Conservation (phyloP, 2,113 vertebrate genomes). For the Acrocephalus arundinaceus region DNA sequence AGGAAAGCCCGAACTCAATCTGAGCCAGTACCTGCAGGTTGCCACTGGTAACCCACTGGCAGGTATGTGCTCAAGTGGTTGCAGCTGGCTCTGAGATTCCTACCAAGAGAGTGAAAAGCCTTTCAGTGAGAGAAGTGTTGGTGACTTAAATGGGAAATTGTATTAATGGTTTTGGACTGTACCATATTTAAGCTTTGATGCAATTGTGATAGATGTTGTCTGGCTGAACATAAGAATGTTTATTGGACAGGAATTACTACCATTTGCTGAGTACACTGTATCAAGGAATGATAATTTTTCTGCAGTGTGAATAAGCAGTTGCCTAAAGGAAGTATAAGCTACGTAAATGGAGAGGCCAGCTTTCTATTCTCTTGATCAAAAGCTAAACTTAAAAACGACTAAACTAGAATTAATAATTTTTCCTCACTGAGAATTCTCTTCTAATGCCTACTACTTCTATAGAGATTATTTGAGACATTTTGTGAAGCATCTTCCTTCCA, state of each 20-base stretch:
- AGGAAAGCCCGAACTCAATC: too few relatives aligned
- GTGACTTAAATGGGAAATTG: rapidly evolving
- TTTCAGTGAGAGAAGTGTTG: neutral
- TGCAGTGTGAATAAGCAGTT: neutral
- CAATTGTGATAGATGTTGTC: rapidly evolving
- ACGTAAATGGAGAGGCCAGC: rapidly evolving
- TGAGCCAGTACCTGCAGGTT: rapidly evolving
- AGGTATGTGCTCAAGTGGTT: neutral
- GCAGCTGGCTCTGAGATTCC: neutral
- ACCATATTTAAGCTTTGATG: rapidly evolving
- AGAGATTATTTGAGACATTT: rapidly evolving
- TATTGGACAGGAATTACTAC: rapidly evolving
- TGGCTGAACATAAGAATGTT: rapidly evolving
- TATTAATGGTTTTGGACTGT: rapidly evolving
- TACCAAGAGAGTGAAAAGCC: rapidly evolving
- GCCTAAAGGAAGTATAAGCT: neutral
- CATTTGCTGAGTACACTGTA: rapidly evolving
- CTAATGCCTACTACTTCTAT: rapidly evolving
- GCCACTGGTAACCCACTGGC: neutral
- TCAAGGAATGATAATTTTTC: neutral
- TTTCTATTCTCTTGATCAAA: neutral
- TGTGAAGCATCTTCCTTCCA: rapidly evolving
- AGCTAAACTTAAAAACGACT: neutral
- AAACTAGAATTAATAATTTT: rapidly evolving
- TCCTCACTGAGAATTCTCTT: rapidly evolving